Conservation (phyloP, 2,888 invertebrate species). For the Muscina levida region DNA sequence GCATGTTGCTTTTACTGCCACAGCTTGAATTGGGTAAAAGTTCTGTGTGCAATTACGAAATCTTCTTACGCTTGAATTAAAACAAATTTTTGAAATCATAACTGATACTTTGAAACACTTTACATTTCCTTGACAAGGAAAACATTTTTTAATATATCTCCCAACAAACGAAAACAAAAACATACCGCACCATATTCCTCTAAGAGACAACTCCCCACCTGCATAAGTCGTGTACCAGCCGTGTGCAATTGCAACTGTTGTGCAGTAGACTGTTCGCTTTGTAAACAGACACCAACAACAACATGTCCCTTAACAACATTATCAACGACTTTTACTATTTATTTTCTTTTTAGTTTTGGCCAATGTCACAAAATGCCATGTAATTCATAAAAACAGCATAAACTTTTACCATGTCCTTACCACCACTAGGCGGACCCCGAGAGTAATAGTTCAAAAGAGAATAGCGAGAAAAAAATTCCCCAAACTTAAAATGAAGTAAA, state of each 20-base stretch:
- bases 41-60: too few relatives aligned
- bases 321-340: conserved; percentile 47
- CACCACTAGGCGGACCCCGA: conserved; percentile 19
- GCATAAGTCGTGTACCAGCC: conserved; percentile 1
- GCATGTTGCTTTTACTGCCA: too few relatives aligned
- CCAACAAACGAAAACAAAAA: background rate
- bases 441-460: conserved; percentile 2
- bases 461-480: conserved; percentile 34
- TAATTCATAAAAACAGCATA: conserved; percentile 56
- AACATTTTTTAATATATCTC: conserved; percentile 7
- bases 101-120: background rate
- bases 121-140: background rate
- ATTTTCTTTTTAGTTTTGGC: conserved; percentile 22
- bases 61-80: too few relatives aligned
- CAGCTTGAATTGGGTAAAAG: too few relatives aligned
- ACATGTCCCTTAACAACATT: conserved; percentile 39
- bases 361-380: conserved; percentile 61
- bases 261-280: too few relatives aligned
- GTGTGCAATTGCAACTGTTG: background rate
- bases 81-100: too few relatives aligned
- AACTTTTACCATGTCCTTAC: conserved; percentile 16
- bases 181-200: background rate
- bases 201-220: background rate
- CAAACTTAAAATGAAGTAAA: conserved; percentile 24
- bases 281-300: background rate